A percentile compares a stretch with the other conserved stretches of the same genome.
Conservation (phyloP, 2,113 vertebrate species). For the Mixornis gularis region DNA sequence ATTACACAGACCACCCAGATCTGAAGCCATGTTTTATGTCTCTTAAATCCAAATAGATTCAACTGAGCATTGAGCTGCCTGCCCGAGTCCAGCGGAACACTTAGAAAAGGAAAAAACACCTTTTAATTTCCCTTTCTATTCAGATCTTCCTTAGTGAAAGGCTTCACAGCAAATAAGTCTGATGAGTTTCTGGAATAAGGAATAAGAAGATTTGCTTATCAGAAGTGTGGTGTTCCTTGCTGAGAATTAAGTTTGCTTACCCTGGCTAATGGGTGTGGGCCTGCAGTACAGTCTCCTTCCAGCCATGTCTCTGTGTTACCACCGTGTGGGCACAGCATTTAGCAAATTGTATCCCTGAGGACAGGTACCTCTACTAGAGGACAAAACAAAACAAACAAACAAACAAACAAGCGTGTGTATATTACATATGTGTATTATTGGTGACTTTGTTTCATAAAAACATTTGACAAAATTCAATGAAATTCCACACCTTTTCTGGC, state of each 20-base stretch:
- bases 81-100: background rate
- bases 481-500: background rate
- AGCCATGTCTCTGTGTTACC: background rate
- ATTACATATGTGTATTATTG: background rate
- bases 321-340: background rate
- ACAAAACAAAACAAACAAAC: background rate
- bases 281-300: background rate
- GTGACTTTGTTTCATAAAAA: background rate
- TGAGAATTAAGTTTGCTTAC: background rate
- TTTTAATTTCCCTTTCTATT: background rate
- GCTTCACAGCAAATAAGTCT: background rate
- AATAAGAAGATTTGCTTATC: background rate
- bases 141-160: background rate
- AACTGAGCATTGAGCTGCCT: constrained; percentile 16
- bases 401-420: rapidly evolving
- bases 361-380: background rate
- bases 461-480: background rate
- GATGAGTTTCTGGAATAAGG: background rate
- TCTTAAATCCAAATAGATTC: constrained; percentile 41
- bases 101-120: background rate
- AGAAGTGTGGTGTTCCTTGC: background rate
- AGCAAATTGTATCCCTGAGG: no score
- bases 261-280: background rate
- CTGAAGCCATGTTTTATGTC: constrained; percentile 46
- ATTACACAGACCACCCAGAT: constrained; percentile 61